Base-by-base conservation (phyloP, 2,888 invertebrate species). In the Lepeophtheirus nordmannii region DNA sequence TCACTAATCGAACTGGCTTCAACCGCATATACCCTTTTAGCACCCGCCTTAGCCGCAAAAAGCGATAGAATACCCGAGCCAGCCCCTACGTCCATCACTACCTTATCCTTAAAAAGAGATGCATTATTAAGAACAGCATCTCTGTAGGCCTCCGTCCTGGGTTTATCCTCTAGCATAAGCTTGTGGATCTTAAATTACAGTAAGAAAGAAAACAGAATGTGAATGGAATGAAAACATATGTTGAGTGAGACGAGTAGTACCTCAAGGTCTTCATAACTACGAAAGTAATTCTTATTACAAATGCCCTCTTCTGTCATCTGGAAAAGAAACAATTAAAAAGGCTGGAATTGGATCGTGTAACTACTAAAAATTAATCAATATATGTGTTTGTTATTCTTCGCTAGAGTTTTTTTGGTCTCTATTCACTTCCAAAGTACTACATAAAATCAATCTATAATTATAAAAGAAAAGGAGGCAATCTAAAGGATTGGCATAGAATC, bases 41-140 rank as follows among this genome's bases (percentile, higher is more conserved):
- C 93, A n/a, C 93, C 93, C 39, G 89, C 91, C 76, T 85, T 80
- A 0, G 89, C 92, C 75, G 89, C 89, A 76, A 91, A 89, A 72
- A 92, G 78, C 1, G 92, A 90, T 37, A 96, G 77, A 71, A 96
- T 88, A 37, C 93, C 82, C 73, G 76, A 58, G 11, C 66, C 66
- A 8, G 77, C 8, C 78, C 78, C 78, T 39, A 78, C 74, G 70
- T 78, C 90, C 78, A 93, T 80, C 0, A 93, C 86, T 65, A 83
- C 74, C 80, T 89, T 92, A 68, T 83, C 84, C 72, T 82, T 78
- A 71, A 94, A 87, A 67, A 82, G 75, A 1, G 80, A 76, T n/a
- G 70, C 70, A 70, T 79, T 79, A 40, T 72, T 71, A 58, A 83
- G 75, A 72, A 96, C 90, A 0, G 90, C 90, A 72, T 85, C 81